Conservation (phyloP, 1,140 invertebrate genomes). For the Lepidotrigona ventralis region DNA sequence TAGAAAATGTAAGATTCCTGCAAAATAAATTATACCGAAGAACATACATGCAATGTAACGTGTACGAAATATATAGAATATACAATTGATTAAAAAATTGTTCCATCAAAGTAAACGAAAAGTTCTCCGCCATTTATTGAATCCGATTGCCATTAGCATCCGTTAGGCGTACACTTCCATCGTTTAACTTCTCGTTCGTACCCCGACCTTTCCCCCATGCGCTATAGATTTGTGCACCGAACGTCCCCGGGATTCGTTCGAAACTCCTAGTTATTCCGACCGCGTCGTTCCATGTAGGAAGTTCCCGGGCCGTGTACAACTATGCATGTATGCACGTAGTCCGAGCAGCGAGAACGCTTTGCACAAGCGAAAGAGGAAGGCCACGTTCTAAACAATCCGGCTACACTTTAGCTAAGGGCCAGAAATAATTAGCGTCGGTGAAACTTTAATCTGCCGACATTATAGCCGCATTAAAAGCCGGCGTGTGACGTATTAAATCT, state of each 20-base stretch:
- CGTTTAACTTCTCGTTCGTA: neutral
- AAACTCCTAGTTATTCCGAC: constrained; percentile 46
- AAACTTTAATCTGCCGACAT: constrained; percentile 36
- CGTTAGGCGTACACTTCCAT: neutral
- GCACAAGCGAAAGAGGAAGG: neutral
- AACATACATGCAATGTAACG: too few species aligned
- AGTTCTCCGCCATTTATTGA: constrained; percentile 21
- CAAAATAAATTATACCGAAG: too few species aligned
- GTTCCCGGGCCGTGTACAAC: constrained; percentile 27
- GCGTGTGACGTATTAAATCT: constrained; percentile 10
- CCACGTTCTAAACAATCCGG: constrained; percentile 27
- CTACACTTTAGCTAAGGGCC: neutral
- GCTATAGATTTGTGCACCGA: constrained; percentile 8
- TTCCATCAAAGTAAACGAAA: neutral
- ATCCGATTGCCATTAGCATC: constrained; percentile 32
- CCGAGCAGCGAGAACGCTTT: neutral
- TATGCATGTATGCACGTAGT: constrained; percentile 21
- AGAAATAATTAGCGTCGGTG: constrained; percentile 31
- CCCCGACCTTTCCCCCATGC: neutral
- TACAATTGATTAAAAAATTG: too few species aligned
- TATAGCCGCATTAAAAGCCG: constrained; percentile 6
- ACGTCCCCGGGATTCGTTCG: constrained; percentile 30
- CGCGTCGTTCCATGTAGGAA: constrained; percentile 32
- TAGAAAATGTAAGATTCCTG: too few species aligned
- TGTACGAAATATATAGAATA: too few species aligned